Evolutionary conservation across 2,797 vertebrate genomes (phyloP).

Genomic region (Epinephelus coioides): DNA sequence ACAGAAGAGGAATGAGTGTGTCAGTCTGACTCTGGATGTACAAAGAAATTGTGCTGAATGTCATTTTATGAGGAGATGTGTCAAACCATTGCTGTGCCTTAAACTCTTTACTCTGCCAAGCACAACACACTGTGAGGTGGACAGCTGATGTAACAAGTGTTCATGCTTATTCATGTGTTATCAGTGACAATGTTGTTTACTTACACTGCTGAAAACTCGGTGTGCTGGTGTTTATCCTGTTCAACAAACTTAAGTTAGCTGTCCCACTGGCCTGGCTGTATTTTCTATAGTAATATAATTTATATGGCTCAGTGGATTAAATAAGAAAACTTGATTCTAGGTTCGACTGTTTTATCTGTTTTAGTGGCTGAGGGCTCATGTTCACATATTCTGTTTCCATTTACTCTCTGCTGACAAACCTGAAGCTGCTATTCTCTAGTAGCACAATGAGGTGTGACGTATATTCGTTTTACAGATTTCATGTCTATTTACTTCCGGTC

Average conservation of each 20-base stretch:
- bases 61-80: background rate
- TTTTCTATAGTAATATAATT: constrained; percentile 19
- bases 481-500: too few relatives aligned
- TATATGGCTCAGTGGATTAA: background rate
- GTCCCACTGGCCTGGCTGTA: background rate
- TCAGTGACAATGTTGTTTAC: background rate
- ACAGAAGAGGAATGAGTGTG: background rate
- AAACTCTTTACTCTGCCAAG: constrained; percentile 29
- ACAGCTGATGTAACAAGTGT: too few relatives aligned
- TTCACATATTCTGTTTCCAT: constrained; percentile 7
- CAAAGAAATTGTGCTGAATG: background rate
- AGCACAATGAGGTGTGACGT: too few relatives aligned
- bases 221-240: background rate
- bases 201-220: background rate
- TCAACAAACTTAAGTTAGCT: background rate
- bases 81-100: constrained; percentile 64
- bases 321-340: constrained; percentile 14
- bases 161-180: too few relatives aligned
- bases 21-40: constrained; percentile 31
- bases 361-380: background rate
- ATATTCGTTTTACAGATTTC: too few relatives aligned
- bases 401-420: background rate
- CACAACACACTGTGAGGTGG: constrained; percentile 9
- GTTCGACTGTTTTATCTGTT: constrained; percentile 12
- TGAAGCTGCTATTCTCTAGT: constrained; percentile 8